phyloP scores from a whole-genome alignment of 92 coral and sea anemone species.

The Siderastrea radians region DNA sequence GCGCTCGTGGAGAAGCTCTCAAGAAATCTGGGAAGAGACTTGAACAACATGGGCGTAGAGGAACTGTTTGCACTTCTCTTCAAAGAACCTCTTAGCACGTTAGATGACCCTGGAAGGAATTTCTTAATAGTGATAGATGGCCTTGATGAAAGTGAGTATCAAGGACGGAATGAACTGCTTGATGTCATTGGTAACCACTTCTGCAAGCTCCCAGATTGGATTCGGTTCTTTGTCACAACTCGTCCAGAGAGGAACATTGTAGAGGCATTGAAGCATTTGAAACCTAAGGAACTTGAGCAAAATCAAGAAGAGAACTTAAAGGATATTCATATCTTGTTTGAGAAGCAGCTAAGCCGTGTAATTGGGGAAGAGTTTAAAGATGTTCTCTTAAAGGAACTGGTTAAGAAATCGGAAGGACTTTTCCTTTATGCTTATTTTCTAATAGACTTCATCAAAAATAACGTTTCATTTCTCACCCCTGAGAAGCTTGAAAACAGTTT shows the following conservation, averaged over 20 bases:
- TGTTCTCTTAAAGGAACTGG: neutral
- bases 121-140: slow-evolving; percentile 65
- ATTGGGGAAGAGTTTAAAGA: neutral
- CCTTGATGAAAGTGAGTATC: slow-evolving; percentile 68
- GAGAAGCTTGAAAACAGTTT: neutral
- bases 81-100: slow-evolving; percentile 56
- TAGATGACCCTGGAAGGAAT: slow-evolving; percentile 40
- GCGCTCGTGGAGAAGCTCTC: slow-evolving; percentile 44
- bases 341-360: neutral
- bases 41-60: slow-evolving; percentile 28
- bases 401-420: slow-evolving; percentile 7
- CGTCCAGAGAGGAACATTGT: slow-evolving; percentile 48
- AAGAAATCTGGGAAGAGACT: slow-evolving; percentile 20
- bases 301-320: slow-evolving; percentile 43
- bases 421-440: slow-evolving; percentile 24
- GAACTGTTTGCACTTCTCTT: slow-evolving; percentile 57
- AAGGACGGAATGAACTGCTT: slow-evolving; percentile 43
- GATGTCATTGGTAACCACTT: slow-evolving; percentile 50
- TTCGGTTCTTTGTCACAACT: slow-evolving; percentile 64
- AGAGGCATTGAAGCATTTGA: neutral
- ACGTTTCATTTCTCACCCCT: neutral
- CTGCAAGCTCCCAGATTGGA: slow-evolving; percentile 54
- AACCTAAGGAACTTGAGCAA: slow-evolving; percentile 18
- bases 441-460: neutral
- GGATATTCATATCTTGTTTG: neutral